Conservation (phyloP, 2,797 vertebrate species). For the Prionace glauca region DNA sequence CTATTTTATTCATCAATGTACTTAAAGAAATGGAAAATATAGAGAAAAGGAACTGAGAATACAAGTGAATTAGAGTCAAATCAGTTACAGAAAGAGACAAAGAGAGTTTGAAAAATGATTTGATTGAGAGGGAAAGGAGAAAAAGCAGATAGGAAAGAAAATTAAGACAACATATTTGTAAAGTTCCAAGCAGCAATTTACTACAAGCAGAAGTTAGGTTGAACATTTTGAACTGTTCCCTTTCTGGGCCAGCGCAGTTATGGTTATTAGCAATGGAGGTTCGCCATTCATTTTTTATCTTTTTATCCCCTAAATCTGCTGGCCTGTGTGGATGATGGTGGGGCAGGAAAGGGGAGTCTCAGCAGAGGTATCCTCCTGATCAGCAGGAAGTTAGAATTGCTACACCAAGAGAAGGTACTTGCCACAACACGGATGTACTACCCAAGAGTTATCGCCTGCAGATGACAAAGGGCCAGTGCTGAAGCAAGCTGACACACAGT, state of each 20-base stretch:
- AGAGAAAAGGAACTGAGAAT: neutral
- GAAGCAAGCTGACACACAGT: no score
- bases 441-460: no score
- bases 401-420: no score
- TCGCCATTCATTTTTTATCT: no score
- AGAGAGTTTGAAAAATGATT: neutral
- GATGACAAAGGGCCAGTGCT: no score
- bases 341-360: no score
- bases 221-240: neutral
- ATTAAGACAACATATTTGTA: neutral
- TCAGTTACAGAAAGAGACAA: neutral
- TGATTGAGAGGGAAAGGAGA: neutral
- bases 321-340: neutral
- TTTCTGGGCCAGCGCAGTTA: no score
- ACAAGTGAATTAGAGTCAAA: neutral
- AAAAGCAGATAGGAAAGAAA: neutral
- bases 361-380: no score
- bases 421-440: no score
- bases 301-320: neutral
- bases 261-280: neutral
- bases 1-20: neutral
- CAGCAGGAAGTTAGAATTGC: no score
- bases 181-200: neutral
- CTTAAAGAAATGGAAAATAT: neutral
- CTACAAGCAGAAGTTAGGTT: neutral